A percentile compares a stretch with the other conserved stretches of the same genome.
phyloP scores from a whole-genome alignment of 2,113 vertebrate species.

The Puntigrus tetrazona region DNA sequence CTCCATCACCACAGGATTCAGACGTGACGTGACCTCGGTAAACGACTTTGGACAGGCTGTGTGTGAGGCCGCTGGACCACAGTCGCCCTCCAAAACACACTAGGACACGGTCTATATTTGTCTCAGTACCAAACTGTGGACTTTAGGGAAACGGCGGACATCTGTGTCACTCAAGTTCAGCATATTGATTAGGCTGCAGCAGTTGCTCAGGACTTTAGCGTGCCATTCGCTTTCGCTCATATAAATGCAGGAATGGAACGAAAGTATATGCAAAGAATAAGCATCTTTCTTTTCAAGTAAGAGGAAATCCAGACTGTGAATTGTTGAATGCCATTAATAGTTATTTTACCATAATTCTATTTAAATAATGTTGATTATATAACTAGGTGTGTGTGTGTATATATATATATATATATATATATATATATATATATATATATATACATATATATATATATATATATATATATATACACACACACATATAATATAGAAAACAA shows the following conservation, averaged over 20 bases:
- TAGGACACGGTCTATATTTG: conserved; percentile 15
- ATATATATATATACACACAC: too few species aligned
- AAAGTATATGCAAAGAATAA: background rate
- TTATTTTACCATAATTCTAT: too few species aligned
- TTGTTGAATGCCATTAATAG: too few species aligned
- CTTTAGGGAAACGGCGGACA: background rate
- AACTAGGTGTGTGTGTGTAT: too few species aligned
- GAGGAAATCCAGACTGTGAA: background rate
- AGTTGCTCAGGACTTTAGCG: background rate
- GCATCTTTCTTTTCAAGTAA: background rate
- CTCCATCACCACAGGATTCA: conserved; percentile 29
- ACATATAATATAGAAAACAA: too few species aligned
- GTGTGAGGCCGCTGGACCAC: background rate
- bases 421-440: too few species aligned
- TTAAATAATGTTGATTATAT: too few species aligned
- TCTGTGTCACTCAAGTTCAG: background rate
- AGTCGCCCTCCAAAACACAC: background rate
- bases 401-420: too few species aligned
- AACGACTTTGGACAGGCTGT: conserved; percentile 20
- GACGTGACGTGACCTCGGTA: conserved; percentile 42
- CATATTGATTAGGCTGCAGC: background rate
- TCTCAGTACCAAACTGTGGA: too few species aligned
- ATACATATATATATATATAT: too few species aligned
- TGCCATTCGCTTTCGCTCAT: background rate
- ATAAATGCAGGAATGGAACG: background rate